Evolutionary conservation across 2,888 invertebrate genomes (phyloP).

Genomic region (Myopa tessellatipennis): DNA sequence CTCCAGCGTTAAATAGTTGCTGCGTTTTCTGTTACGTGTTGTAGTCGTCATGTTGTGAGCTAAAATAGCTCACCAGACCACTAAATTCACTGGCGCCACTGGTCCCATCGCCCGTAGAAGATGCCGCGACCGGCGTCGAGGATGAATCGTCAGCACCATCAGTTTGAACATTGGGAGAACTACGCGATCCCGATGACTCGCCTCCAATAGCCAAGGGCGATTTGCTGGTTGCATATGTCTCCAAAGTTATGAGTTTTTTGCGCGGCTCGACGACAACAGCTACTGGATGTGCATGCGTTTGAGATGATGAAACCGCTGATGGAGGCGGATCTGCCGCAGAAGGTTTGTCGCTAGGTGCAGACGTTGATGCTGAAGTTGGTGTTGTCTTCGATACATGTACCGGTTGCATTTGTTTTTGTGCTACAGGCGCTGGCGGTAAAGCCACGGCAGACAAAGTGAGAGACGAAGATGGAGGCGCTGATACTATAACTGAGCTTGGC

Average conservation of each 20-base stretch:
- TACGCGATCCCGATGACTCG: conserved; percentile 56
- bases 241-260: conserved; percentile 64
- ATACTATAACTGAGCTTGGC: conserved; percentile 52
- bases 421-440: conserved; percentile 43
- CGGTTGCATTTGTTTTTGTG: background rate
- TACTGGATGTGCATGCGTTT: conserved; percentile 49
- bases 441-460: conserved; percentile 9
- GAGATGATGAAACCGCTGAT: conserved; percentile 50
- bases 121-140: conserved; percentile 63
- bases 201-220: conserved; percentile 55
- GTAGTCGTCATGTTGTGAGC: conserved; percentile 89
- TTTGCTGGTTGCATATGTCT: conserved; percentile 60
- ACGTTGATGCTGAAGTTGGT: conserved; percentile 48
- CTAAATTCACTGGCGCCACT: conserved; percentile 79
- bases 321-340: conserved; percentile 35
- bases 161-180: conserved; percentile 55
- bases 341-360: conserved; percentile 29
- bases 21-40: conserved; percentile 74
- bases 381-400: conserved; percentile 1
- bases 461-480: conserved; percentile 46
- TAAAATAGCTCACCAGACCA: conserved; percentile 91
- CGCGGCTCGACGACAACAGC: conserved; percentile 52
- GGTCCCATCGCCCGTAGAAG: conserved; percentile 44
- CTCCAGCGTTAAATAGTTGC: conserved; percentile 43
- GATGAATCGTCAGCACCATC: conserved; percentile 56